Conservation (phyloP, 2,797 vertebrate species). For the Lates japonicus region DNA sequence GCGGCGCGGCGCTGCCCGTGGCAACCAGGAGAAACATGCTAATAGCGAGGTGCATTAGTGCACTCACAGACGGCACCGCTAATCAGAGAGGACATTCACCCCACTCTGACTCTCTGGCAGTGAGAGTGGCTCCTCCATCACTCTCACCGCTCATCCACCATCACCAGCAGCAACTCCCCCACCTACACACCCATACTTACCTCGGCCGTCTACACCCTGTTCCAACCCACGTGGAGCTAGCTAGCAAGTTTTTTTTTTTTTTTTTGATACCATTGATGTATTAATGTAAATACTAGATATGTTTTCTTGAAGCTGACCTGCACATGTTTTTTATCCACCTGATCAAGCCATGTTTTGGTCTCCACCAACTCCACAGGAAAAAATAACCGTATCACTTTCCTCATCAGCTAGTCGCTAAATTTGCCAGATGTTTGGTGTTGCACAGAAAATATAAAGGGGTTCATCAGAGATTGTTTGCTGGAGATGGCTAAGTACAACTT, state of each 20-base stretch:
- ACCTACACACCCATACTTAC: slow-evolving; percentile 23
- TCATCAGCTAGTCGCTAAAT: neutral
- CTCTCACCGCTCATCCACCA: slow-evolving; percentile 38
- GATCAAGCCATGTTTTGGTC: neutral
- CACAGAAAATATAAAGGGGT: neutral
- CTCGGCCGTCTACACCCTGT: slow-evolving; percentile 4
- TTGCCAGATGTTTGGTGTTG: neutral
- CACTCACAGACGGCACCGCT: slow-evolving; percentile 73
- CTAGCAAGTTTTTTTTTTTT: neutral
- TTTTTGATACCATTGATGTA: neutral
- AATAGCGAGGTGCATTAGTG: slow-evolving; percentile 88
- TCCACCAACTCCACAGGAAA: neutral
- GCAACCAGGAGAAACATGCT: slow-evolving; percentile 86
- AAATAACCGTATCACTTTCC: neutral
- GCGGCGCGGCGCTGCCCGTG: slow-evolving; percentile 80
- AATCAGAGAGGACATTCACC: slow-evolving; percentile 79
- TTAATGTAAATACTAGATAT: neutral
- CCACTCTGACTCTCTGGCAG: slow-evolving; percentile 53
- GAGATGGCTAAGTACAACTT: neutral
- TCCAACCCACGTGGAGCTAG: neutral
- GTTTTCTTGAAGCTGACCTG: neutral
- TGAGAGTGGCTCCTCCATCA: slow-evolving; percentile 66
- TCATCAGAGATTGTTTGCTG: neutral
- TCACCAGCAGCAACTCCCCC: slow-evolving; percentile 8
- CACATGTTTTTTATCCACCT: no score